Evolutionary conservation across 2,888 invertebrate species (phyloP), one percentile per base, ranked within the genome.

Genomic region (Atherix ibis): DNA sequence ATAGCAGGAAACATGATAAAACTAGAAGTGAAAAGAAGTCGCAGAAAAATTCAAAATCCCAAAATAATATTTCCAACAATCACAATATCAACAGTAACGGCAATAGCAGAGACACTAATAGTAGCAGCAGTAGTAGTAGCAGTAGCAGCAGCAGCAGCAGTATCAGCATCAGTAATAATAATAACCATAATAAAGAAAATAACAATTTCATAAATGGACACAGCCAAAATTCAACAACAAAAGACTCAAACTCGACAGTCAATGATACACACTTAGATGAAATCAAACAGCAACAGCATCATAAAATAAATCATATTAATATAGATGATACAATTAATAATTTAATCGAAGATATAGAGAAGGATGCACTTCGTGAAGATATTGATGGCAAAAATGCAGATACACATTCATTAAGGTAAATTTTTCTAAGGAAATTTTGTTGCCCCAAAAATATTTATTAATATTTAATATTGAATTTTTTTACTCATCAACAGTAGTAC

Each of bases 31-130:
- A 40, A 30, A 47, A 44, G 43, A 53, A 54, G 43, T 38, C 42
- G 16, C 39, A 42, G 32, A 41, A 43, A 39, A 38, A 37, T 17
- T 24, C 36, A 27, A 39, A 37, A 38, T 14, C 32, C 31, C 37
- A 39, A 35, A 39, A 41, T 49, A 50, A 44, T 44, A 51, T 43
- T 51, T 51, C 46, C 60, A 65, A 61, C 53, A 67, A 61, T 58
- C 67, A 66, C 54, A 58, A 56, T 43, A 63, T 58, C 52, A 66
- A 66, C 58, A 66, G 66, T 58, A 66, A 40, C 31, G 36, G 35
- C 28, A 39, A 17, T 35, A 41, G 16, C 38, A 40, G 59, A 28
- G 43, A 40, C 17, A 40, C 40, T 33, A 52, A 54, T 40, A 58
- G 51, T 30, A 45, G 37, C 29, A 24, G 10, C 31, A 39, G 38